These are phyloP conservation scores for Trilocha varians DNA, from an alignment of 2,888 invertebrate genomes.

Conservation along the genomic window DNA sequence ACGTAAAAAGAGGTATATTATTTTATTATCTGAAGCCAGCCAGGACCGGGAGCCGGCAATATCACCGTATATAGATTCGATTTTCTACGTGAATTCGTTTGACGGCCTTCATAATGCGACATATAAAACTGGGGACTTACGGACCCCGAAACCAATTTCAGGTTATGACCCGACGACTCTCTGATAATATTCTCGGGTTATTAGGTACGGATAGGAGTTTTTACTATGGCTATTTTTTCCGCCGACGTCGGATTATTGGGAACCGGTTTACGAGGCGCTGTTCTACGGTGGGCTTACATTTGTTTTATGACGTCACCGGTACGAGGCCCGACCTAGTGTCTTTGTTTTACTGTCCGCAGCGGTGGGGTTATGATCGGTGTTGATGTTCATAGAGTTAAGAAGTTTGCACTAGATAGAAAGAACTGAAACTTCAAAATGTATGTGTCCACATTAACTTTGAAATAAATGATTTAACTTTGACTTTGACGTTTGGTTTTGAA, in stretches of 20 bases:
- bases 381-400: too few relatives aligned
- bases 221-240: conserved; percentile 73
- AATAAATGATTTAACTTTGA: too few relatives aligned
- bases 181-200: conserved; percentile 74
- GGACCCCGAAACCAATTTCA: conserved; percentile 75
- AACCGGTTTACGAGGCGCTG: conserved; percentile 56
- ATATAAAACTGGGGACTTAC: conserved; percentile 74
- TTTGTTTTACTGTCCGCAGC: neutral
- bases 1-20: conserved; percentile 68
- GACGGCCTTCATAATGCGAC: conserved; percentile 75
- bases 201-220: conserved; percentile 73
- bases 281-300: conserved; percentile 46
- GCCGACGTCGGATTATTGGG: conserved; percentile 68
- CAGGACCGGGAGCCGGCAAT: conserved; percentile 62
- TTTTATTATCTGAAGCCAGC: conserved; percentile 69
- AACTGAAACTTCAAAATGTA: too few relatives aligned
- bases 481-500: too few relatives aligned
- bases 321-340: conserved; percentile 22
- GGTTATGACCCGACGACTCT: conserved; percentile 74
- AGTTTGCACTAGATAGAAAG: too few relatives aligned
- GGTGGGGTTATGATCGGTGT: too few relatives aligned
- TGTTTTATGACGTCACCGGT: conserved; percentile 56
- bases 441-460: too few relatives aligned
- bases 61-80: conserved; percentile 75
- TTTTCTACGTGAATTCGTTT: conserved; percentile 76